Conservation (phyloP, 2,888 invertebrate species). For the Cryptophagus acutangulus region DNA sequence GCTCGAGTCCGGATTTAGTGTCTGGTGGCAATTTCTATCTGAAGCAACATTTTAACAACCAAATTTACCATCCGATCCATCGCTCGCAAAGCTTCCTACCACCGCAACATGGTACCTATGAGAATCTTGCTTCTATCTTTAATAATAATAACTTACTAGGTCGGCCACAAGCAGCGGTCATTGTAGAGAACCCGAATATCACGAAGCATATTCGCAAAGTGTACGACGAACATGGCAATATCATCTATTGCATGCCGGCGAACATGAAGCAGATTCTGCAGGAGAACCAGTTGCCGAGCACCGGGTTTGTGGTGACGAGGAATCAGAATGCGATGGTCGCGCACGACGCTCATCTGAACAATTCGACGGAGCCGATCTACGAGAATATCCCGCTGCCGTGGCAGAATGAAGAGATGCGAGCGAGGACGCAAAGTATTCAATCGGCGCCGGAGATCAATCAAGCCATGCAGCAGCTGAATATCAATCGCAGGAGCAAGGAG, state of each 20-base stretch:
- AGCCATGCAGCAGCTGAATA: slow-evolving; percentile 35
- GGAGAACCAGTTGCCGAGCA: slow-evolving; percentile 45
- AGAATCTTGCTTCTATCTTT: slow-evolving; percentile 62
- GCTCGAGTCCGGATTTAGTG: slow-evolving; percentile 74
- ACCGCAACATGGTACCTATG: slow-evolving; percentile 62
- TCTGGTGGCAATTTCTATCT: slow-evolving; percentile 64
- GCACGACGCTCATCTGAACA: slow-evolving; percentile 40
- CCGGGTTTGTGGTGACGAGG: slow-evolving; percentile 51
- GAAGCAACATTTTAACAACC: slow-evolving; percentile 38
- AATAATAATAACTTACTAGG: slow-evolving; percentile 47
- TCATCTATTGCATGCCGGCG: slow-evolving; percentile 60
- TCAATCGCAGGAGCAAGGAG: slow-evolving; percentile 35
- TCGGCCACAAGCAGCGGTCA: slow-evolving; percentile 45
- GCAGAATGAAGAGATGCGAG: slow-evolving; percentile 49
- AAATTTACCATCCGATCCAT: slow-evolving; percentile 39
- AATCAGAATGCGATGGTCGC: slow-evolving; percentile 45
- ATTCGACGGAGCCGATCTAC: slow-evolving; percentile 70
- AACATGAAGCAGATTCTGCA: slow-evolving; percentile 48
- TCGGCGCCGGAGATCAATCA: slow-evolving; percentile 60
- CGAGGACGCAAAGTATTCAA: slow-evolving; percentile 64
- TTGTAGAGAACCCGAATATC: slow-evolving; percentile 57
- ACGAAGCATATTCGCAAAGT: slow-evolving; percentile 58
- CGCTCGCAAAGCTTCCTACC: slow-evolving; percentile 46
- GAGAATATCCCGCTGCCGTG: slow-evolving; percentile 74
- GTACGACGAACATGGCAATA: slow-evolving; percentile 59